phyloP scores from a whole-genome alignment of 1,140 invertebrate species.

The Cherax destructor region DNA sequence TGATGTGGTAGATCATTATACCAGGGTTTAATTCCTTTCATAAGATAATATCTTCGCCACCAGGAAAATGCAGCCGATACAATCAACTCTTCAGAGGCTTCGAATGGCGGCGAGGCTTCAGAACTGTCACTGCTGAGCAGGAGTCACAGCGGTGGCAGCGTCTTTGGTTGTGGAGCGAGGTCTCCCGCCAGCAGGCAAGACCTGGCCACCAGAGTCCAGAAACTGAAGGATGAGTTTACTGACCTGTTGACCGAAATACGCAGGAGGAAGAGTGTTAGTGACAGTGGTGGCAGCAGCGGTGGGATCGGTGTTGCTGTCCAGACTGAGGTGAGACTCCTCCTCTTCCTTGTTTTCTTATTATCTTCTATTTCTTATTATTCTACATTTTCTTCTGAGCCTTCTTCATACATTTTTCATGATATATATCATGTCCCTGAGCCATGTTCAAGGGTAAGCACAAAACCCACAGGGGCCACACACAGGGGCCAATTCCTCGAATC shows the following conservation, averaged over 20 bases:
- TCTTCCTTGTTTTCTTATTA: not conserved
- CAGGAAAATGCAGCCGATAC: not conserved
- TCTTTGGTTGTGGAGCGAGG: not conserved
- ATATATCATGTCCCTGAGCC: too few species aligned
- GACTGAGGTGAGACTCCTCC: constrained; percentile 28
- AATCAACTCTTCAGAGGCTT: not conserved
- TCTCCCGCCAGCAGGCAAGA: constrained; percentile 61
- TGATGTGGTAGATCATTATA: too few species aligned
- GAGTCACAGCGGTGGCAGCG: not conserved
- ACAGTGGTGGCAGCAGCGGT: constrained; percentile 72
- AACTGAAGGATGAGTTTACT: constrained; percentile 78
- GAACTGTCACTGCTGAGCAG: constrained; percentile 48
- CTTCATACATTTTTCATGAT: not conserved
- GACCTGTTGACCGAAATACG: constrained; percentile 78
- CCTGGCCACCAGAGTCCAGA: constrained; percentile 76
- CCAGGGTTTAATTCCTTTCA: too few species aligned
- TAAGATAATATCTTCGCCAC: not conserved
- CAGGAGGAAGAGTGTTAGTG: constrained; percentile 76
- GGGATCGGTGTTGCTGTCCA: constrained; percentile 41
- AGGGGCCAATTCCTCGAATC: too few species aligned
- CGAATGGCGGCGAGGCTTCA: not conserved
- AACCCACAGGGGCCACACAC: too few species aligned
- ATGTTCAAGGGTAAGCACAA: too few species aligned
- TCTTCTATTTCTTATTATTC: not conserved
- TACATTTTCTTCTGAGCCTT: not conserved